phyloP scores from a whole-genome alignment of 2,113 vertebrate species.

The Petrocephalus microphthalmus region DNA sequence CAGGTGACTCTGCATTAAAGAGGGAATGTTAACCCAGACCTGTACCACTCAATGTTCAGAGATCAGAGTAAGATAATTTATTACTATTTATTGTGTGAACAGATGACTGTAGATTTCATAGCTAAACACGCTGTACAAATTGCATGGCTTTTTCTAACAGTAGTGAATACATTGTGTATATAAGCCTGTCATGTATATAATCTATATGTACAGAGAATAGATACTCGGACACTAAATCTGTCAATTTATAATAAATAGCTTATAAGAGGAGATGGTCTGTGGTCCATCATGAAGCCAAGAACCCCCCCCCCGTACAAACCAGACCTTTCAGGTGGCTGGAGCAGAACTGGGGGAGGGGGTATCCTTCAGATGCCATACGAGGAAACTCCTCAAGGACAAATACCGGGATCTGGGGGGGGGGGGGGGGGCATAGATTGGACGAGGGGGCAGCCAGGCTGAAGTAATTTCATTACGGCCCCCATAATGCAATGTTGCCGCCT shows the following conservation, averaged over 20 bases:
- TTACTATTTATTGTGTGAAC: constrained; percentile 66
- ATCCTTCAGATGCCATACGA: neutral
- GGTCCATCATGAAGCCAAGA: constrained; percentile 32
- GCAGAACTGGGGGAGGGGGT: neutral
- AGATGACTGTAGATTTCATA: constrained; percentile 53
- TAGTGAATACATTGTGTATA: constrained; percentile 33
- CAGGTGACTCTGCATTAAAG: constrained; percentile 39
- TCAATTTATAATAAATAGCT: constrained; percentile 51
- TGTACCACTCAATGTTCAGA: constrained; percentile 49
- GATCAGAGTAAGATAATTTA: constrained; percentile 53
- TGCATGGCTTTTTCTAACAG: constrained; percentile 45
- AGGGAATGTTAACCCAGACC: constrained; percentile 58
- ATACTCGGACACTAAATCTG: constrained; percentile 38
- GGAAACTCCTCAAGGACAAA: neutral
- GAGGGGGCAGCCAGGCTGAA: neutral
- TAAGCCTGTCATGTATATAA: constrained; percentile 30
- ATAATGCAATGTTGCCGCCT: neutral
- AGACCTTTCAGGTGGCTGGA: constrained; percentile 9
- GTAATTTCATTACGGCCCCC: neutral
- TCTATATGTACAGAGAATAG: constrained; percentile 38
- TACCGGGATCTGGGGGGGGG: neutral
- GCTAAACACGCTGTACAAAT: constrained; percentile 58
- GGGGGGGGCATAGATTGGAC: neutral
- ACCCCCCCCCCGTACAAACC: constrained; percentile 24
- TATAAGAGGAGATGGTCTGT: constrained; percentile 25